A percentile compares a stretch with the other conserved stretches of the same genome.
phyloP scores from a whole-genome alignment of 2,888 invertebrate genomes.

The Dromius quadrimaculatus region DNA sequence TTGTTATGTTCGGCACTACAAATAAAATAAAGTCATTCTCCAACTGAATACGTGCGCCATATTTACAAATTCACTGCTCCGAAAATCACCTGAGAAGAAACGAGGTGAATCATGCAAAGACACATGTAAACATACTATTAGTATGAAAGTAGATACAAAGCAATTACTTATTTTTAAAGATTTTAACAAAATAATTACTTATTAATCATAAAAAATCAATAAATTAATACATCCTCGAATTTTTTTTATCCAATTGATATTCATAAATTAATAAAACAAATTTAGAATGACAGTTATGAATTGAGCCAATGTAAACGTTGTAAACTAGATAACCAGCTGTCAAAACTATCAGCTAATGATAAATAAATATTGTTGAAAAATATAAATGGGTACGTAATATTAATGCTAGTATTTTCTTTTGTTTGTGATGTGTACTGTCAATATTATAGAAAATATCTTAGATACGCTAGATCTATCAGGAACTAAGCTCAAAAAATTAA shows the following conservation, averaged over 20 bases:
- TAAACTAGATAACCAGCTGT: constrained; percentile 35
- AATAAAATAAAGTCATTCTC: constrained; percentile 51
- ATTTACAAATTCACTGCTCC: constrained; percentile 52
- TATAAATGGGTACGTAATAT: constrained; percentile 52
- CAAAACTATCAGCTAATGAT: constrained; percentile 51
- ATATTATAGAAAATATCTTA: constrained; percentile 58
- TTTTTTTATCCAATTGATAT: too few relatives aligned
- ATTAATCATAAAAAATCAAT: too few relatives aligned
- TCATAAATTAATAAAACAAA: too few relatives aligned
- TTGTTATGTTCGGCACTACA: constrained; percentile 42
- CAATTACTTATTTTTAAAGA: background rate
- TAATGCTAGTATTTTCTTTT: too few relatives aligned
- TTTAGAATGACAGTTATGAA: too few relatives aligned
- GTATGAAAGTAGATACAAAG: constrained; percentile 10
- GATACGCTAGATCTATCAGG: constrained; percentile 81
- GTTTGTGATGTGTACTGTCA: background rate
- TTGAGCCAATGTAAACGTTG: constrained; percentile 24
- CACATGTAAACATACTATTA: constrained; percentile 55
- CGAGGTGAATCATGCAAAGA: constrained; percentile 36
- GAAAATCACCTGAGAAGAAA: constrained; percentile 50
- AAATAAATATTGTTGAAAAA: constrained; percentile 25
- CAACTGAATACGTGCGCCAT: constrained; percentile 51
- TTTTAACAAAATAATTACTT: too few relatives aligned
- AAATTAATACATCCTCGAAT: too few relatives aligned
- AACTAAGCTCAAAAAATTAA: constrained; percentile 84